phyloP scores from a whole-genome alignment of 2,113 vertebrate species.

The Camarhynchus parvulus region DNA sequence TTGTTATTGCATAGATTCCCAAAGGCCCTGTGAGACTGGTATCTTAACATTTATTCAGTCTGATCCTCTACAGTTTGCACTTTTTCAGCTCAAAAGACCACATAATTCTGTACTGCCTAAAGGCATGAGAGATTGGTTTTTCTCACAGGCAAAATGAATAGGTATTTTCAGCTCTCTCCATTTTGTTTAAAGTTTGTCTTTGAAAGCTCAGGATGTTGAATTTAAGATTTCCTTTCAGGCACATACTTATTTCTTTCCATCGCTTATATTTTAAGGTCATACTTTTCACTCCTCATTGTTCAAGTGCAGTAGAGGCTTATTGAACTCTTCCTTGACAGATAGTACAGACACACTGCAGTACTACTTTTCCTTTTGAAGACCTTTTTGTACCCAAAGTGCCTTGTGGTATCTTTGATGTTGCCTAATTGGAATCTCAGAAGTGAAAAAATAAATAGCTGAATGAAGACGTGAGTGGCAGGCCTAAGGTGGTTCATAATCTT shows the following conservation, averaged over 20 bases:
- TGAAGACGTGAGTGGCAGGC: neutral
- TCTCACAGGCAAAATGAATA: conserved; percentile 59
- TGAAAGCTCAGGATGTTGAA: conserved; percentile 41
- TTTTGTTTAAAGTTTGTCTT: conserved; percentile 65
- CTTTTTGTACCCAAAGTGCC: neutral
- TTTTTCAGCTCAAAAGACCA: conserved; percentile 25
- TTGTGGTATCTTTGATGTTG: conserved; percentile 26
- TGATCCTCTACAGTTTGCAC: conserved; percentile 18
- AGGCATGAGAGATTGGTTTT: conserved; percentile 49
- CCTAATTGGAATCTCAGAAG: conserved; percentile 32
- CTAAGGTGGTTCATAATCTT: neutral
- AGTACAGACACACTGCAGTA: neutral
- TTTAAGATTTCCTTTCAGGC: conserved; percentile 43
- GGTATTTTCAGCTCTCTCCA: conserved; percentile 48
- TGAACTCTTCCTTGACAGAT: conserved; percentile 9
- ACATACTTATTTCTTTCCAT: neutral
- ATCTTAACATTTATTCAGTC: conserved; percentile 59
- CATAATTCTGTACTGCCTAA: conserved; percentile 39
- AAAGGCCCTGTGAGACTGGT: neutral
- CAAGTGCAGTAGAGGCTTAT: neutral
- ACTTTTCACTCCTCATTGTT: conserved; percentile 13
- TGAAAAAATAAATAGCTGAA: conserved; percentile 14
- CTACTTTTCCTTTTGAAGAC: conserved; percentile 43
- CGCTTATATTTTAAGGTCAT: conserved; percentile 41
- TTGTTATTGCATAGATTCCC: neutral